Base-by-base conservation (phyloP, 1,140 invertebrate species). In the Drosophila sp. region DNA sequence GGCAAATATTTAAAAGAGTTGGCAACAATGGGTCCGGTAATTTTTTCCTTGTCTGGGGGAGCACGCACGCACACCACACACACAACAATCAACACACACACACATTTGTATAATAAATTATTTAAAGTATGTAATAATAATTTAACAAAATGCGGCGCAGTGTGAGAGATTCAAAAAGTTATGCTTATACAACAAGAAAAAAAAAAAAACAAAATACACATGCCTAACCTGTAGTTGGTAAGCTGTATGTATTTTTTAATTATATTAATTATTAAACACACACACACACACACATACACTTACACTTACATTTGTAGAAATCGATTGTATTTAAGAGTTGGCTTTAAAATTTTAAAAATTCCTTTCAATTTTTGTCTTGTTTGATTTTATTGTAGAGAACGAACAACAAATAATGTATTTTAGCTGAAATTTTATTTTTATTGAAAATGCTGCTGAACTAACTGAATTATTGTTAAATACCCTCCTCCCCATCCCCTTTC, bases 241-340 rank as follows among this genome's bases (percentile, higher is more conserved):
- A 79, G 61, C 79, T 87, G 69, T 77, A 79, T 73, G 76, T 87
- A 79, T 41, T 82, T 86, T 86, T 86, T 72, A 86, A 86, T 83
- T 87, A 83, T 87, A 83, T 82, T 79, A 82, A 87, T 79, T 79
- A 81, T 67, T 58, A 78, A 68, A 77, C 64, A 70, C 41, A 75
- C 74, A 68, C 61, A 54, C 57, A 76, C 66, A 66, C 69, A 77
- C 38, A 62, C 70, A 32, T 25, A 17, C 17, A 17, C 17, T 17
- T 55, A 75, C 66, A 66, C 69, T 73, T 44, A 61, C 66, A 32
- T 29, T 38, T 38, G 33, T 7, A 32, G 62, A 23, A 23, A 38
- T 10, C 41, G 30, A 57, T 66, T 60, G 41, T 55, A 56, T 60
- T 66, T 50, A 10, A 27, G 44, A 27, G 44, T 50, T 27, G 44